Base-by-base conservation (phyloP, 1,140 invertebrate genomes). In the Paralvinella palmiformis region DNA sequence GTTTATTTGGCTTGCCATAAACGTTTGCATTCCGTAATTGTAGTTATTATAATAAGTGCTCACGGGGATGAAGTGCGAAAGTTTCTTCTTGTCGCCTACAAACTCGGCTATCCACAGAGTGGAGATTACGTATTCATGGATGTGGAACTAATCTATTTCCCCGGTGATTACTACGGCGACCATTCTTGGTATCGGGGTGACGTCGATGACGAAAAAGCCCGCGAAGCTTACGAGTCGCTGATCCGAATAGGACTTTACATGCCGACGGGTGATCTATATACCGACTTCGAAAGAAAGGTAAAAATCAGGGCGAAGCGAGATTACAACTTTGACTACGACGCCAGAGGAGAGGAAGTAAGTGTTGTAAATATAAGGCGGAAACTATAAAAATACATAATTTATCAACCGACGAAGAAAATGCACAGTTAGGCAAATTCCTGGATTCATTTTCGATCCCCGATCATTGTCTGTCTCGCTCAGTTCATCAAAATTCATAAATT, bases 81-180 rank as follows among this genome's bases (percentile, higher is more conserved):
- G 77, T 92, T 95, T 73, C 88, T 96, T 85, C 76, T 95, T 48
- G 87, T 88, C 0, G 92, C 92, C 0, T 87, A 92, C 72, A 83
- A 86, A 27, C 80, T 94, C 20, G 90, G 88, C 22, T 71, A 65
- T 48, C 91, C 94, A 88, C 91, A 89, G 22, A 85, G 85, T 37
- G 91, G 91, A 24, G 89, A 92, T 64, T 94, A 88, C 87, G 88
- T 88, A 0, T 93, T 93, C 75, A 80, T 93, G n/a, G 90, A 92
- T 73, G 89, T 92, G 15, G 90, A 92, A 79, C 88, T 93, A 71
- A 90, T 92, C 75, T 88, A 90, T 82, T 75, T 75, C 62, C 88
- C 90, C 82, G 72, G 73, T 59, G 64, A 67, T 13, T 60, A 60
- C 58, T 60, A 36, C 33, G 58, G 58, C 22, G 58, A 60, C 41